A percentile compares a stretch with the other conserved stretches of the same genome.
These are phyloP conservation scores for Gadus macrocephalus DNA, from an alignment of 2,113 vertebrate species.

Conservation along the genomic window DNA sequence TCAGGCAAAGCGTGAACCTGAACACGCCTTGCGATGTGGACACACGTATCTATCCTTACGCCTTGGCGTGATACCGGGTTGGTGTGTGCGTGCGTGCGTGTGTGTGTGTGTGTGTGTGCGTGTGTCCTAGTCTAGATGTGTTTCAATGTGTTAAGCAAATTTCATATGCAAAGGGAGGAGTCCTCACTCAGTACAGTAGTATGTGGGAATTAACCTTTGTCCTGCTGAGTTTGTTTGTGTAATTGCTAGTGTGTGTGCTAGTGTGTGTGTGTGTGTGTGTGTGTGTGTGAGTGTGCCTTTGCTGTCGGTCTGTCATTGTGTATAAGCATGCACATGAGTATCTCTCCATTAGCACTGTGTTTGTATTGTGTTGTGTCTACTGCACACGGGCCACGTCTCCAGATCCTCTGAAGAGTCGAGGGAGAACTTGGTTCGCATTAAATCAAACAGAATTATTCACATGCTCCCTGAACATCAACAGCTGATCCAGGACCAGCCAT, in stretches of 20 bases:
- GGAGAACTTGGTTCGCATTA: background rate
- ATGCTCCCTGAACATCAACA: background rate
- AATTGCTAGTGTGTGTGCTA: too few species aligned
- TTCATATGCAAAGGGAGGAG: too few species aligned
- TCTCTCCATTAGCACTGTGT: background rate
- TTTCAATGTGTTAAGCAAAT: too few species aligned
- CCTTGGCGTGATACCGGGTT: too few species aligned
- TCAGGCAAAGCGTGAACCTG: too few species aligned
- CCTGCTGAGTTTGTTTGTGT: too few species aligned
- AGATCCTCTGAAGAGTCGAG: background rate
- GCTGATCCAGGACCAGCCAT: slow-evolving; percentile 2
- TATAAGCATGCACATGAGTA: background rate
- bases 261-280: background rate
- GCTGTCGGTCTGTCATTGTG: slow-evolving; percentile 7
- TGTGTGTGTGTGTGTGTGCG: too few species aligned
- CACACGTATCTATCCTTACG: too few species aligned
- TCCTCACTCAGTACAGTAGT: too few species aligned
- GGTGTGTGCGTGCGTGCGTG: slow-evolving; percentile 11
- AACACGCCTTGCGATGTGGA: too few species aligned
- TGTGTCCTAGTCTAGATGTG: too few species aligned
- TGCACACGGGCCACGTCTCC: background rate
- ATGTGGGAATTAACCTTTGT: too few species aligned
- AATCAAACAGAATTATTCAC: slow-evolving; percentile 21
- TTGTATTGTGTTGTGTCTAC: background rate
- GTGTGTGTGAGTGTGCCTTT: background rate